Percentiles rank a stretch among this genome's conserved stretches.
phyloP scores from a whole-genome alignment of 23 tunicate genomes.

The Ascidia mentula region DNA sequence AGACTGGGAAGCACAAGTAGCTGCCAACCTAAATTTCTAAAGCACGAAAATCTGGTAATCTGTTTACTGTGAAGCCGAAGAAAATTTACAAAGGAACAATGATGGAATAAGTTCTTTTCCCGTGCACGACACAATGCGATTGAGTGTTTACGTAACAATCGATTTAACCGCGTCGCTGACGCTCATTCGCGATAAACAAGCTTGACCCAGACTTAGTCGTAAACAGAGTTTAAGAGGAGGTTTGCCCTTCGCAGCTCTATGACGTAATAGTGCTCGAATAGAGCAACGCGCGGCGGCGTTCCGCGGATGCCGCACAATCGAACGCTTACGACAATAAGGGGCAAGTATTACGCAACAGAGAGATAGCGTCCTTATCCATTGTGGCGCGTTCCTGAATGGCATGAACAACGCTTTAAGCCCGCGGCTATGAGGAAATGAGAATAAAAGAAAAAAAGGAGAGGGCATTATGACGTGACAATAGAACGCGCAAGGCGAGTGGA shows the following conservation, averaged over 20 bases:
- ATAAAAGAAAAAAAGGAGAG: conserved; percentile 4
- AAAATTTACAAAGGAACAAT: not conserved
- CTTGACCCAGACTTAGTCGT: not conserved
- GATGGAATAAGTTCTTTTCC: not conserved
- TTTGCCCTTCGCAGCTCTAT: not conserved
- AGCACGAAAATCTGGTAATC: too few species aligned
- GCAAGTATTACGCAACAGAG: not conserved
- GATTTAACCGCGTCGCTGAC: not conserved
- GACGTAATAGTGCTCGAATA: conserved; percentile 15
- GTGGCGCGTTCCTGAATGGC: not conserved
- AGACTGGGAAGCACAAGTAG: too few species aligned
- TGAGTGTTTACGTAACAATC: not conserved
- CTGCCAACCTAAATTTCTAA: not conserved
- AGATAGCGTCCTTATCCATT: conserved; percentile 1
- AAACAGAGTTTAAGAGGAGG: not conserved
- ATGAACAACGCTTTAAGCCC: not conserved
- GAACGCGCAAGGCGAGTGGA: too few species aligned
- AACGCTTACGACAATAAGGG: conserved; percentile 10
- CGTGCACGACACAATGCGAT: not conserved
- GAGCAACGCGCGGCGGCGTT: conserved; percentile 18
- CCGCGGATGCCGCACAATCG: conserved; percentile 22
- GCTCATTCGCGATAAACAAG: not conserved
- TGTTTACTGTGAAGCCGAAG: not conserved
- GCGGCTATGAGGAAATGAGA: not conserved
- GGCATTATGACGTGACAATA: not conserved